Percentiles rank a stretch among this genome's conserved stretches.
phyloP scores from a whole-genome alignment of 2,888 invertebrate genomes.

The Phrixothrix hirtus region DNA sequence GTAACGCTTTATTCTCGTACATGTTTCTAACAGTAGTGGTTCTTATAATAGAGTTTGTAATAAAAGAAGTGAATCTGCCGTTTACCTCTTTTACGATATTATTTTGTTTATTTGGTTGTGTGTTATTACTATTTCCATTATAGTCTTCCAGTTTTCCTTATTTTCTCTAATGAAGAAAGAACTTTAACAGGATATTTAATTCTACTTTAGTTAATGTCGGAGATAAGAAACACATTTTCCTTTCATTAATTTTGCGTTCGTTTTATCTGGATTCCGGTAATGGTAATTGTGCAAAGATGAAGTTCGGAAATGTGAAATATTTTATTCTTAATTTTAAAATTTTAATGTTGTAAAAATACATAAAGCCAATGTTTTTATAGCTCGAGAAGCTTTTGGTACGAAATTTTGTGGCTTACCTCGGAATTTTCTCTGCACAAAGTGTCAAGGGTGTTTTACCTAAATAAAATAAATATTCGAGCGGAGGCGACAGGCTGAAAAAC shows the following conservation, averaged over 20 bases:
- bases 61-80: too few species aligned
- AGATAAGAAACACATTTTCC: background rate
- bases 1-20: slow-evolving; percentile 8
- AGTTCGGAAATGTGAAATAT: slow-evolving; percentile 6
- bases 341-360: slow-evolving; percentile 24
- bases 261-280: too few species aligned
- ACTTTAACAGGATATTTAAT: slow-evolving; percentile 11
- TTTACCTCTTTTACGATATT: slow-evolving; percentile 9
- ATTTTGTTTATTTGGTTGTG: slow-evolving; percentile 9
- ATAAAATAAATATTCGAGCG: slow-evolving; percentile 27
- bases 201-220: background rate
- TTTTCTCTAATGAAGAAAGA: slow-evolving; percentile 3
- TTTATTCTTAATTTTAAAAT: slow-evolving; percentile 19
- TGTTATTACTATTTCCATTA: slow-evolving; percentile 13
- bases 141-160: too few species aligned
- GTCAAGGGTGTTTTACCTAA: slow-evolving; percentile 31
- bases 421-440: slow-evolving; percentile 24
- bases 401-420: slow-evolving; percentile 20
- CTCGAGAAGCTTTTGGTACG: slow-evolving; percentile 22
- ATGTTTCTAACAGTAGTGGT: slow-evolving; percentile 3
- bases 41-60: slow-evolving; percentile 7
- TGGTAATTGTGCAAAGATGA: slow-evolving; percentile 16
- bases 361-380: slow-evolving; percentile 28
- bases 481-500: slow-evolving; percentile 28
- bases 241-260: slow-evolving; percentile 9